These are phyloP conservation scores for Marisa cornuarietis DNA, from an alignment of 1,140 invertebrate species.

Conservation along the genomic window DNA sequence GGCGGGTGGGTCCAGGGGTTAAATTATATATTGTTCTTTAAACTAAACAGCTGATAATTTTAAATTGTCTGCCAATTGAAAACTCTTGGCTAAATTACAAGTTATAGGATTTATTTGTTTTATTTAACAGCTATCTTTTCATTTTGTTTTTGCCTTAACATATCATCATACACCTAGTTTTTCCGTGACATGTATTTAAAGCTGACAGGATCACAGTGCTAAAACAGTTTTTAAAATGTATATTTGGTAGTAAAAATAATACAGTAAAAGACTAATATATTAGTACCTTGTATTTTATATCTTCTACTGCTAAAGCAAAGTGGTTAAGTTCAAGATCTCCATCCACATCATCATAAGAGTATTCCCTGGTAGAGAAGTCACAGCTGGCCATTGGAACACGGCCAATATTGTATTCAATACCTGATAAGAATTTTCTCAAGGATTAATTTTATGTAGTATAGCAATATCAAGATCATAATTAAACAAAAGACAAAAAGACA, in stretches of 20 bases:
- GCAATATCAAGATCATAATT: no score
- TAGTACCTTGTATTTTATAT: constrained; percentile 74
- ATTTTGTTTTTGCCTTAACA: no score
- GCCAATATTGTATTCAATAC: constrained; percentile 77
- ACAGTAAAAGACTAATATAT: background rate
- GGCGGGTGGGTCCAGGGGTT: no score
- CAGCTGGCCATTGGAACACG: constrained; percentile 81
- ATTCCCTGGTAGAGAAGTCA: constrained; percentile 80
- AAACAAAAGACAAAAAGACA: no score
- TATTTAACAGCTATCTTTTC: no score
- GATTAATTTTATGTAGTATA: no score
- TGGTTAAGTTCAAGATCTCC: constrained; percentile 74
- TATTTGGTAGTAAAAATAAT: background rate
- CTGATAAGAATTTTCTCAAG: constrained; percentile 19
- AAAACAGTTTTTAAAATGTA: background rate
- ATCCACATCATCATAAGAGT: constrained; percentile 76
- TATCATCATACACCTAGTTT: constrained; percentile 8
- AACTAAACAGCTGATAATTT: no score
- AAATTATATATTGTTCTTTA: no score
- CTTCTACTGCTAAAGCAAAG: constrained; percentile 76
- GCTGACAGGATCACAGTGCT: background rate
- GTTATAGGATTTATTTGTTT: no score
- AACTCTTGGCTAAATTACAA: no score
- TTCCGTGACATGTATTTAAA: constrained; percentile 9
- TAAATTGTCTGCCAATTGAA: no score